Conservation (phyloP, 2,113 vertebrate genomes). For the Anarrhichthys ocellatus region DNA sequence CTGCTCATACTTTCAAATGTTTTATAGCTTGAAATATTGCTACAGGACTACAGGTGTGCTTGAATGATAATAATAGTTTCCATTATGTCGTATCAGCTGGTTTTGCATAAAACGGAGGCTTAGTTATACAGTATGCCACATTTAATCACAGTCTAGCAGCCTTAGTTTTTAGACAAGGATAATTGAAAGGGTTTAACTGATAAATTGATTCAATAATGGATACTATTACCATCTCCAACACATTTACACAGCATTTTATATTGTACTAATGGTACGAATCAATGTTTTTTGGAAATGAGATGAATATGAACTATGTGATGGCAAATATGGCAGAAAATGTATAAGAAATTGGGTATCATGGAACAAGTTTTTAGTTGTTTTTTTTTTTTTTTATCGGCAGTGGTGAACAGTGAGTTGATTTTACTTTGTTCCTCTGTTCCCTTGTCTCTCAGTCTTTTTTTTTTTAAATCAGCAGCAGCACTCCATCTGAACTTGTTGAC, state of each 20-base stretch:
- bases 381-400: neutral
- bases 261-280: neutral
- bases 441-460: neutral
- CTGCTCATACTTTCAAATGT: neutral
- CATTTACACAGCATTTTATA: neutral
- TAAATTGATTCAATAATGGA: neutral
- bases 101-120: constrained; percentile 34
- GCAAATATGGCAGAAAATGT: neutral
- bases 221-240: neutral
- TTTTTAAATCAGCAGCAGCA: constrained; percentile 15
- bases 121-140: neutral
- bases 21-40: constrained; percentile 20
- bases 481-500: constrained; percentile 60
- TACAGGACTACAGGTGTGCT: constrained; percentile 8
- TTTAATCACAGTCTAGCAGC: constrained; percentile 7
- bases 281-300: neutral
- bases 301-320: neutral
- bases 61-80: constrained; percentile 32
- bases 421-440: neutral
- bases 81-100: constrained; percentile 18
- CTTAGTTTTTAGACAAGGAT: too few species aligned
- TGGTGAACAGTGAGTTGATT: neutral
- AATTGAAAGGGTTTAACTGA: neutral
- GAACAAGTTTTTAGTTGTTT: neutral
- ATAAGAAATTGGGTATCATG: neutral